These are phyloP conservation scores for Barnardius zonarius DNA, from an alignment of 2,113 vertebrate genomes.

Conservation along the genomic window DNA sequence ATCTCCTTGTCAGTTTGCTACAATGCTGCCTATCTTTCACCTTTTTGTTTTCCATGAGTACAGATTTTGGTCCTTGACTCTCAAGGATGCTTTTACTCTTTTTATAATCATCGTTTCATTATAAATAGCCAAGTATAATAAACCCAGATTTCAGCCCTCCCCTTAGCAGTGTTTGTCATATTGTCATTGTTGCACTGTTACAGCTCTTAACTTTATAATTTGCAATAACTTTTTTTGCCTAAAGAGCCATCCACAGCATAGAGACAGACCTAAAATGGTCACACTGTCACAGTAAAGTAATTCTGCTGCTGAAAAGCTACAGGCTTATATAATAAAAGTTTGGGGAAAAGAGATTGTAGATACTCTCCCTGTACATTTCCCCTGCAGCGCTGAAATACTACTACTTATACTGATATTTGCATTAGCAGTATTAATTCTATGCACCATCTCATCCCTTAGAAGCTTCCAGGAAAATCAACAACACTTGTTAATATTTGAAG, in stretches of 20 bases:
- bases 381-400: neutral
- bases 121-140: neutral
- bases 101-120: neutral
- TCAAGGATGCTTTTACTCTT: neutral
- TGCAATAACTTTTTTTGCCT: neutral
- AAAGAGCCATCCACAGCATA: neutral
- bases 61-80: neutral
- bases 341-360: neutral
- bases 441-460: neutral
- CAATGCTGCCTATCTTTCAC: neutral
- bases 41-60: neutral
- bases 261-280: neutral
- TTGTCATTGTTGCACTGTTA: neutral
- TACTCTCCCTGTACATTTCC: neutral
- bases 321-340: neutral
- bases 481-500: neutral
- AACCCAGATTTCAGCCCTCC: neutral
- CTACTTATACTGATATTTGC: neutral
- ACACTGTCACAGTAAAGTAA: neutral
- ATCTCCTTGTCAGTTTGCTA: neutral
- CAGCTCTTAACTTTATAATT: neutral
- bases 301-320: neutral
- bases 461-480: neutral
- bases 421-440: neutral
- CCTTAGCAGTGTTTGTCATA: neutral